These are phyloP conservation scores for Notechis scutatus DNA, from an alignment of 2,113 vertebrate genomes.

Conservation along the genomic window DNA sequence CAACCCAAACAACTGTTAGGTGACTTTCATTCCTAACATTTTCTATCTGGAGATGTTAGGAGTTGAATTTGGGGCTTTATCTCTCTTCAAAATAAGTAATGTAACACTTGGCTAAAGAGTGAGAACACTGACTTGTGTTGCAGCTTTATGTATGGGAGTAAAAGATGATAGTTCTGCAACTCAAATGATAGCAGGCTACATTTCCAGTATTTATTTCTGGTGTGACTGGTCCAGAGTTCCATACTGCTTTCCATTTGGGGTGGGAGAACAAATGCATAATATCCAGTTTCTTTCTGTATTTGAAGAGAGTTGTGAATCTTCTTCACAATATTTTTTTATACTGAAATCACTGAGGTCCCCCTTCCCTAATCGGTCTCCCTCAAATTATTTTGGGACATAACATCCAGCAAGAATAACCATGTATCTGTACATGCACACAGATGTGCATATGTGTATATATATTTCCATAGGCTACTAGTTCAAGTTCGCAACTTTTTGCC, in stretches of 20 bases:
- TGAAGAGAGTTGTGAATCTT: background rate
- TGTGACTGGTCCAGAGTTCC: background rate
- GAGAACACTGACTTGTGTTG: background rate
- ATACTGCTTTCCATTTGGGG: background rate
- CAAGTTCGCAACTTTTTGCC: background rate
- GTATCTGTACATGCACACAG: accelerated
- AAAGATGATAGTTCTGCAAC: background rate
- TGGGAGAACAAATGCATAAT: too few species aligned
- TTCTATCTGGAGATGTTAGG: background rate
- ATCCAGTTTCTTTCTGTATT: background rate
- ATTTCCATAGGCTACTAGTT: background rate
- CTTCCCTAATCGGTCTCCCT: too few species aligned
- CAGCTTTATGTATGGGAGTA: background rate
- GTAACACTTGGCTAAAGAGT: background rate
- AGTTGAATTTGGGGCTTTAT: background rate
- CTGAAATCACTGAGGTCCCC: background rate
- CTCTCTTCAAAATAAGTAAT: background rate
- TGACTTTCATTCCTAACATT: too few species aligned
- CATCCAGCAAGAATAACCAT: background rate
- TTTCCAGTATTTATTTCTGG: background rate
- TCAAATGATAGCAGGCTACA: background rate
- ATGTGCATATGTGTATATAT: background rate
- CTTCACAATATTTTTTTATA: background rate
- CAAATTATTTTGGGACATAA: background rate
- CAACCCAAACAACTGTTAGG: too few species aligned